phyloP scores from a whole-genome alignment of 2,888 invertebrate genomes.

The Pemphredon lugubris region DNA sequence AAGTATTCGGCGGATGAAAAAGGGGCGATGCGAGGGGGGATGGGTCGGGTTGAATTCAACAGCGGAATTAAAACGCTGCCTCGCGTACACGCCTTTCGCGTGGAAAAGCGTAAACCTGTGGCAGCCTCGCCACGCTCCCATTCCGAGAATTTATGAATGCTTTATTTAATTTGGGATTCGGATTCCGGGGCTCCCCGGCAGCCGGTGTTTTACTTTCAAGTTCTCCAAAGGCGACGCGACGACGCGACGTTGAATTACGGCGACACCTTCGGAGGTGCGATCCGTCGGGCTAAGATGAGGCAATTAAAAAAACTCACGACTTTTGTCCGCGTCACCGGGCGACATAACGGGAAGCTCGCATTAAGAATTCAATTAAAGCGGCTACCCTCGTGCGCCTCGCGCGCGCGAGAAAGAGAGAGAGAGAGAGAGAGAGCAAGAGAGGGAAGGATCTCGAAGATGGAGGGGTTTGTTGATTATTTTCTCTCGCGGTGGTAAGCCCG shows the following conservation, averaged over 20 bases:
- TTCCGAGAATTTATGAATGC: conserved; percentile 68
- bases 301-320: conserved; percentile 69
- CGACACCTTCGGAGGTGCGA: conserved; percentile 37
- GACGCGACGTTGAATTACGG: conserved; percentile 16
- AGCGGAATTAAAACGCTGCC: conserved; percentile 54
- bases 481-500: not conserved
- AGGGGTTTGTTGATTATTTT: not conserved
- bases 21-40: conserved; percentile 2
- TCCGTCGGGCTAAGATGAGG: conserved; percentile 54
- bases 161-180: conserved; percentile 71
- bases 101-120: conserved; percentile 35
- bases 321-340: conserved; percentile 64
- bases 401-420: no score
- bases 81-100: conserved; percentile 42
- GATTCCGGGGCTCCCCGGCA: conserved; percentile 13
- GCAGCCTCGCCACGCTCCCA: conserved; percentile 2
- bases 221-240: conserved; percentile 11
- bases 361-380: conserved; percentile 64
- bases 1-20: conserved; percentile 33
- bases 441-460: conserved; percentile 1
- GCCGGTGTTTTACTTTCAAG: conserved; percentile 14
- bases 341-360: conserved; percentile 59
- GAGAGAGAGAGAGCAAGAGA: no score
- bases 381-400: not conserved
- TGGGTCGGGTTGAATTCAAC: conserved; percentile 11